phyloP scores from a whole-genome alignment of 2,797 vertebrate genomes.

The Myiotriccus ornatus region DNA sequence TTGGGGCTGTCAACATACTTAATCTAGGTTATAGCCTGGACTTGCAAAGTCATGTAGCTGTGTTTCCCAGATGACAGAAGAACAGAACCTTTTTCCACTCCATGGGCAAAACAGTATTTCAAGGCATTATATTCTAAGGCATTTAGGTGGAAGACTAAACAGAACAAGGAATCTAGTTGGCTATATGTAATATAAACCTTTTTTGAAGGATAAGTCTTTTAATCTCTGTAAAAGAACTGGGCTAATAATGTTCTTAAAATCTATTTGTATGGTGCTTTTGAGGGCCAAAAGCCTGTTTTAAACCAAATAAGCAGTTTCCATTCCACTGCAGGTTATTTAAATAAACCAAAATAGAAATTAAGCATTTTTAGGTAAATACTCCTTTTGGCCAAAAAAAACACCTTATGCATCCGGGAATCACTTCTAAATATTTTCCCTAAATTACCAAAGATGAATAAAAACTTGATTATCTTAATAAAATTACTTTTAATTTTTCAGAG shows the following conservation, averaged over 20 bases:
- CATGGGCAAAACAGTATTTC: neutral
- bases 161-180: neutral
- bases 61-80: neutral
- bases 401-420: neutral
- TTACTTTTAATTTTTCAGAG: neutral
- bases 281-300: neutral
- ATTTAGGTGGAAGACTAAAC: neutral
- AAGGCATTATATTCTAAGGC: neutral
- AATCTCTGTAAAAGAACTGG: neutral
- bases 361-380: neutral
- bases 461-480: neutral
- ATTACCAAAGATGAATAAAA: neutral
- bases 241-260: neutral
- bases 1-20: neutral
- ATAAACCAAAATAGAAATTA: neutral
- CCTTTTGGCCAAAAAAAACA: neutral
- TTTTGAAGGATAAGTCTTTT: neutral
- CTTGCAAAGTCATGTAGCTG: neutral
- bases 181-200: neutral
- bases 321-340: neutral
- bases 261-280: neutral
- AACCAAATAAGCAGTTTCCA: neutral
- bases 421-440: neutral
- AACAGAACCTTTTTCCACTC: neutral
- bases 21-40: neutral